Base-by-base conservation (phyloP, 2,888 invertebrate genomes). In the Siphonodentalium dalli region DNA sequence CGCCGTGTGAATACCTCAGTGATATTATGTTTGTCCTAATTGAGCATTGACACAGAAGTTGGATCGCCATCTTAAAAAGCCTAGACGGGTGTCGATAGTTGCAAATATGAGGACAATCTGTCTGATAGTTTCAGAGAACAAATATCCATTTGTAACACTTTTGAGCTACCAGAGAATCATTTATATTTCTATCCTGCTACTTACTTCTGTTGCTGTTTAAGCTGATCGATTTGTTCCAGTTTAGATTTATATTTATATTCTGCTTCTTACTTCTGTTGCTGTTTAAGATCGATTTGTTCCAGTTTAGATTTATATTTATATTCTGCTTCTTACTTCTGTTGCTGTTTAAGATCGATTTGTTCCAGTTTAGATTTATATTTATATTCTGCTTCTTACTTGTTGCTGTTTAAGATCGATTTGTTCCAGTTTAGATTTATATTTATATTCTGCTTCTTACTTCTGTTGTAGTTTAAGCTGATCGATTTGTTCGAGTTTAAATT, bases 301-400 rank as follows among this genome's bases (percentile, higher is more conserved):
- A 97, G 80, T 63, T 95, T 93, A 0, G 88, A 87, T 45, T 92
- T 85, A 69, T 98, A 97, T 73, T 98, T 97, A 0, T 85, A 86
- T 77, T 97, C 97, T 15, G 98, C 92, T 61, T 88, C 87, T 11
- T 86, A 85, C 28, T 97, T 85, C 93, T 83, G 83, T 60, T 84
- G 83, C 54, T 82, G 79, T 58, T 83, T 80, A 64, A 83, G 78
- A 75, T 92, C 91, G 3, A 96, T 83, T 75, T 97, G 96, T 72
- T 94, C 91, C 65, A 97, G 80, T 63, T 95, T 93, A 0, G 88
- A 87, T 45, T 92, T 85, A 69, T 98, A 97, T 73, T 98, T 97
- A 0, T 85, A 86, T 77, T 97, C 97, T 15, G 98, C 92, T 61
- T 88, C 87, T 11, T 86, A 85, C 28, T 97, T 83, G 83, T 60